Conservation (phyloP, 2,888 invertebrate genomes). For the Aleiodes alternator region DNA sequence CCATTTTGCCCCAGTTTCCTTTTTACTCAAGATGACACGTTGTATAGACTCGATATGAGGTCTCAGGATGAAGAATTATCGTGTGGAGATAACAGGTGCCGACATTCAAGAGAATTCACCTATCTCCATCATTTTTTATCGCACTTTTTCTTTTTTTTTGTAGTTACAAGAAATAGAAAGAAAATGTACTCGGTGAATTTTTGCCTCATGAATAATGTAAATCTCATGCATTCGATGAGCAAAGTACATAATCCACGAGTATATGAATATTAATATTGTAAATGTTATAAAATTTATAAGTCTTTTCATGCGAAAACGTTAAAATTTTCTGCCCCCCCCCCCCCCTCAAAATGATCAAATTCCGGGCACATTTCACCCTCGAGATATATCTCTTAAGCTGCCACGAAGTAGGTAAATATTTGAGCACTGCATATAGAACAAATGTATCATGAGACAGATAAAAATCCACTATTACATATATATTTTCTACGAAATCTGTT, state of each 20-base stretch:
- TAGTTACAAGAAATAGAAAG: background rate
- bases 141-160: too few relatives aligned
- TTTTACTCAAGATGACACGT: background rate
- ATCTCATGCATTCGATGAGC: background rate
- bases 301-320: constrained; percentile 6
- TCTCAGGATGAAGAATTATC: too few relatives aligned
- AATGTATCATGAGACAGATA: constrained; percentile 24
- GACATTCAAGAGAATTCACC: too few relatives aligned
- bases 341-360: too few relatives aligned
- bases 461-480: background rate
- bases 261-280: constrained; percentile 27
- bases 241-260: constrained; percentile 7
- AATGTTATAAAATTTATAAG: constrained; percentile 12
- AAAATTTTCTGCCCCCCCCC: too few relatives aligned
- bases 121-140: too few relatives aligned
- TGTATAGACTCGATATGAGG: too few relatives aligned
- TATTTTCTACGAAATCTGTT: background rate
- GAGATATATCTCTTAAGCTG: background rate
- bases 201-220: constrained; percentile 13
- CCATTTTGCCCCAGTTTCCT: too few relatives aligned
- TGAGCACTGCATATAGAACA: background rate
- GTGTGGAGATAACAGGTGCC: too few relatives aligned
- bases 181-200: constrained; percentile 5
- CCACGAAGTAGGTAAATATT: background rate
- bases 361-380: too few relatives aligned